These are phyloP conservation scores for Hylaeus volcanicus DNA, from an alignment of 1,140 invertebrate genomes.

Conservation along the genomic window DNA sequence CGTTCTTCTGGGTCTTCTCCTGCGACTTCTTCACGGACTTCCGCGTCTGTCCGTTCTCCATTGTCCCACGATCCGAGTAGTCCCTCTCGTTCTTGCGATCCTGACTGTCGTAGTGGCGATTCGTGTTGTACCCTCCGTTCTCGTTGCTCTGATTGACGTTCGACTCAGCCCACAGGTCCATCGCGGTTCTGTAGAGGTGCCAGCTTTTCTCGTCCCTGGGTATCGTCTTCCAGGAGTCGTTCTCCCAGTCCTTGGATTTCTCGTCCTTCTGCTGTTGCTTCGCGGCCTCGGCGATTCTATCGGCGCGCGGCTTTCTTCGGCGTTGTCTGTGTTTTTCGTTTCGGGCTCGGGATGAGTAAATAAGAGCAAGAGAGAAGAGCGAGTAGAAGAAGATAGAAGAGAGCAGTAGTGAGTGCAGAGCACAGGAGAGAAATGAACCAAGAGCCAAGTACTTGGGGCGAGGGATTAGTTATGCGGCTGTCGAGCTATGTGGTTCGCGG, in stretches of 20 bases:
- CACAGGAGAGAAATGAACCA: slow-evolving; percentile 11
- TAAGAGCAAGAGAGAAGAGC: slow-evolving; percentile 55
- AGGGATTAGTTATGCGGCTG: slow-evolving; percentile 43
- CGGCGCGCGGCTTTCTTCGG: slow-evolving; percentile 75
- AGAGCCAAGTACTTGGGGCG: slow-evolving; percentile 30
- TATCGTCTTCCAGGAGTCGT: slow-evolving; percentile 79
- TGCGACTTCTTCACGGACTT: slow-evolving; percentile 60
- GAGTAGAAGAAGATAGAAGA: slow-evolving; percentile 17
- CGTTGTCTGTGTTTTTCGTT: slow-evolving; percentile 76
- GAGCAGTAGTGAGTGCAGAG: slow-evolving; percentile 18
- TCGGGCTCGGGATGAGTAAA: slow-evolving; percentile 70
- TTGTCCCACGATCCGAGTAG: slow-evolving; percentile 42
- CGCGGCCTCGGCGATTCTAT: slow-evolving; percentile 63
- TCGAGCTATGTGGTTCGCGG: slow-evolving; percentile 29
- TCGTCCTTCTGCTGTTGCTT: slow-evolving; percentile 62
- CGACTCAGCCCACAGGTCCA: slow-evolving; percentile 79
- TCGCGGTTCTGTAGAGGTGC: slow-evolving; percentile 79
- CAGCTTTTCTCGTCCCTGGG: slow-evolving; percentile 79
- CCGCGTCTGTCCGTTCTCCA: slow-evolving; percentile 60
- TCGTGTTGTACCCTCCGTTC: slow-evolving; percentile 65
- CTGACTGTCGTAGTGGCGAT: slow-evolving; percentile 57
- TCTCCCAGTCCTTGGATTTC: slow-evolving; percentile 75
- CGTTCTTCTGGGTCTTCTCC: slow-evolving; percentile 51
- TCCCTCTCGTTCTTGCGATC: slow-evolving; percentile 64
- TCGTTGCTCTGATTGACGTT: slow-evolving; percentile 63